phyloP scores from a whole-genome alignment of 2,888 invertebrate genomes.

The Cataglyphis altisquamis region DNA sequence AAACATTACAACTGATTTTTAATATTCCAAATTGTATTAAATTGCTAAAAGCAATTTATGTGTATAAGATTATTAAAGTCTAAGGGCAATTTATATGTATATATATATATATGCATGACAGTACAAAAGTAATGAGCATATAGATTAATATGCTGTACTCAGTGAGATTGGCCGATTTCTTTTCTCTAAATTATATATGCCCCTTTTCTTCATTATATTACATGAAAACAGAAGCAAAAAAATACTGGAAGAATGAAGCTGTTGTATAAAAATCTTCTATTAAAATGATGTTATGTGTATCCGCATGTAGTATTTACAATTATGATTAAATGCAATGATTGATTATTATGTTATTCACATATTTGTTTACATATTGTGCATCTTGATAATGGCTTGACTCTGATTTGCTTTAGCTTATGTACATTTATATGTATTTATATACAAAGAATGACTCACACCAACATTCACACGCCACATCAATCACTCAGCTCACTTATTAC shows the following conservation, averaged over 20 bases:
- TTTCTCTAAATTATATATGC: slow-evolving; percentile 59
- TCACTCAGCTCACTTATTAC: slow-evolving; percentile 81
- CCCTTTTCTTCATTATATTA: slow-evolving; percentile 51
- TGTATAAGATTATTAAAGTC: slow-evolving; percentile 56
- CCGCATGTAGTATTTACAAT: slow-evolving; percentile 82
- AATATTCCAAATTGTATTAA: slow-evolving; percentile 68
- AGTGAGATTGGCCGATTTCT: slow-evolving; percentile 52
- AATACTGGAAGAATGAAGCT: slow-evolving; percentile 76
- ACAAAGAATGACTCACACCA: slow-evolving; percentile 85
- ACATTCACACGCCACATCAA: slow-evolving; percentile 81
- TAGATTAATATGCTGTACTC: slow-evolving; percentile 58
- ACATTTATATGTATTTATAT: slow-evolving; percentile 86
- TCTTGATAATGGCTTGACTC: slow-evolving; percentile 84
- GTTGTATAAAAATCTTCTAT: slow-evolving; percentile 80
- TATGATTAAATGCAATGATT: slow-evolving; percentile 82
- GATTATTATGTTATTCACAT: slow-evolving; percentile 76
- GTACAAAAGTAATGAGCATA: slow-evolving; percentile 69
- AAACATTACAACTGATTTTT: slow-evolving; percentile 70
- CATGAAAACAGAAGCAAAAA: slow-evolving; percentile 59
- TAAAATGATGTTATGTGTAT: slow-evolving; percentile 77
- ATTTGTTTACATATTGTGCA: slow-evolving; percentile 76
- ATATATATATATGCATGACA: slow-evolving; percentile 56
- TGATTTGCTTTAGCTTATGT: slow-evolving; percentile 83
- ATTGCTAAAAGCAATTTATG: slow-evolving; percentile 40
- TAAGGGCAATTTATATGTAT: slow-evolving; percentile 68